These are phyloP conservation scores for Cryptocheilus praepositus DNA, from an alignment of 2,888 invertebrate species.

Conservation along the genomic window DNA sequence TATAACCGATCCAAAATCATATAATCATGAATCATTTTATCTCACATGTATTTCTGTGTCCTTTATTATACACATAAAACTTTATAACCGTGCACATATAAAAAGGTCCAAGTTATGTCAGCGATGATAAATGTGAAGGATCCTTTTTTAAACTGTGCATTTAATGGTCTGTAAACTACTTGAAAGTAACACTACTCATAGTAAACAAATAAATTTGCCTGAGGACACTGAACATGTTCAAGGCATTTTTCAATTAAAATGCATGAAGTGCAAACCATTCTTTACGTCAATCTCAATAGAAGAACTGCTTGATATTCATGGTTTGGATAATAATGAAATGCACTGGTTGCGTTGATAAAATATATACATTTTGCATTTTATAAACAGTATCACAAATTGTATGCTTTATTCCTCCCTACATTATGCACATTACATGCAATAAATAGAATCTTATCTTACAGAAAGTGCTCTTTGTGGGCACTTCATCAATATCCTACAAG, in stretches of 20 bases:
- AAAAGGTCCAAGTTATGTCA: too few species aligned
- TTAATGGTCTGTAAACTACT: too few species aligned
- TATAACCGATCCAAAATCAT: too few species aligned
- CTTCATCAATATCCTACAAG: not conserved
- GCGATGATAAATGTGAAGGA: too few species aligned
- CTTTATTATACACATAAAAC: too few species aligned
- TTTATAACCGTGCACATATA: too few species aligned
- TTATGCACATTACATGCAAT: not conserved
- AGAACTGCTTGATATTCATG: slow-evolving; percentile 32
- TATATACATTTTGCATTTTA: slow-evolving; percentile 46
- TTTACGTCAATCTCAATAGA: slow-evolving; percentile 34
- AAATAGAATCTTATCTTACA: not conserved
- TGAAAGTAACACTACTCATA: not conserved
- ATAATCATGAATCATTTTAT: too few species aligned
- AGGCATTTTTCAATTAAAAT: slow-evolving; percentile 22
- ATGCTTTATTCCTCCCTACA: slow-evolving; percentile 22
- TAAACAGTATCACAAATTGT: slow-evolving; percentile 11
- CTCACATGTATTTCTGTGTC: too few species aligned
- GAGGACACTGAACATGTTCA: not conserved
- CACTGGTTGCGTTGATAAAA: slow-evolving; percentile 34
- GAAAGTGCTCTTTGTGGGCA: not conserved
- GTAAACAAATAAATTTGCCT: not conserved
- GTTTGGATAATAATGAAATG: slow-evolving; percentile 18
- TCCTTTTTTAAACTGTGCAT: too few species aligned
- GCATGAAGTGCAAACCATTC: slow-evolving; percentile 22